Conservation (phyloP, 2,888 invertebrate species). For the Scaeva pyrastri region DNA sequence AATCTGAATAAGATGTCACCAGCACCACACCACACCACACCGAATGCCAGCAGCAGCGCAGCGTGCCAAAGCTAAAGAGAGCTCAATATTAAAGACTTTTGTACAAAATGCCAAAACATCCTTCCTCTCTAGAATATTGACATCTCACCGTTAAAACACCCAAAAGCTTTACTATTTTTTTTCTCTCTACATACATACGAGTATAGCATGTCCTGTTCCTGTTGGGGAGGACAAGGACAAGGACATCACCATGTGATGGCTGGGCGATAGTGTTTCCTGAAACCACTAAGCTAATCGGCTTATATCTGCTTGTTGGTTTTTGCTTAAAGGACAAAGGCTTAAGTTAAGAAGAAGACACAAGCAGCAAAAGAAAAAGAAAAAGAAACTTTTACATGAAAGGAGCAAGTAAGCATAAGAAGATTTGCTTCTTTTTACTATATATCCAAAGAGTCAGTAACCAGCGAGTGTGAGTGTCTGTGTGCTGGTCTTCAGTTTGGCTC, state of each 20-base stretch:
- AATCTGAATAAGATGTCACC: background rate
- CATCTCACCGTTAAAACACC: slow-evolving; percentile 2
- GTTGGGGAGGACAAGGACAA: slow-evolving; percentile 6
- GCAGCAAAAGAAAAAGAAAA: slow-evolving; percentile 10
- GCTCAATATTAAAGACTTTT: slow-evolving; percentile 54
- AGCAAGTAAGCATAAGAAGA: slow-evolving; percentile 74
- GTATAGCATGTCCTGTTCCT: slow-evolving; percentile 17
- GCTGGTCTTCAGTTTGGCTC: slow-evolving; percentile 25
- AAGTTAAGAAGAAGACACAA: slow-evolving; percentile 39
- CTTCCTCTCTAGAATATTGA: slow-evolving; percentile 15
- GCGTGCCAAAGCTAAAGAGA: slow-evolving; percentile 56
- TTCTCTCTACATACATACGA: slow-evolving; percentile 10
- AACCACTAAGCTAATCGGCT: slow-evolving; percentile 74
- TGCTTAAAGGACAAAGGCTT: slow-evolving; percentile 72
- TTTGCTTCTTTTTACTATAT: slow-evolving; percentile 49
- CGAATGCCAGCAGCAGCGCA: background rate
- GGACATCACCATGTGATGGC: slow-evolving; percentile 14
- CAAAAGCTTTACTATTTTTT: background rate
- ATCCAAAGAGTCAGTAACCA: slow-evolving; percentile 10
- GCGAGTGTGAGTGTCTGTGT: slow-evolving; percentile 2
- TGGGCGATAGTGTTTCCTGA: slow-evolving; percentile 60
- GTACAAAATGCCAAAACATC: slow-evolving; percentile 37
- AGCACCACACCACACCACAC: background rate
- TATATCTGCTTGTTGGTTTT: slow-evolving; percentile 75
- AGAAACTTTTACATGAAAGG: slow-evolving; percentile 54